Evolutionary conservation across 2,797 vertebrate genomes (phyloP), one percentile per base, ranked within the genome.

Genomic region (Perodicticus potto): DNA sequence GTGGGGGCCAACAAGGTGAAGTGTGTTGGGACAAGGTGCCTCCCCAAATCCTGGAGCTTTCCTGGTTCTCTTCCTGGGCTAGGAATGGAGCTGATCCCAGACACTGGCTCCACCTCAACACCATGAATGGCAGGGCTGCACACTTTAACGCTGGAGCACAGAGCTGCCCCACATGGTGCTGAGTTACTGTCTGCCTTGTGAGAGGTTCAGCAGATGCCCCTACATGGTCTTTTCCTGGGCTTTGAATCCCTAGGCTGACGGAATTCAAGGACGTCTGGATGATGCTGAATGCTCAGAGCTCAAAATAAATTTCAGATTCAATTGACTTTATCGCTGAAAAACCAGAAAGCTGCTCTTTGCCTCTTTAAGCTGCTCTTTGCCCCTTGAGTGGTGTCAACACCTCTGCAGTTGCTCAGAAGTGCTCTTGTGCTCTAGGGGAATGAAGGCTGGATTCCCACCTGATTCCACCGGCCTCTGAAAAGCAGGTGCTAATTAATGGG

Each of bases 401-500:
- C 20, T 25, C 34, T 29, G 63, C 55, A 76, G 49, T 25, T 55
- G 11, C 73, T 59, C 2, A 11, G 91, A 77, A 32, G 72, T 14
- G 2, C 72, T n/a, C 22, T 0, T 53, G 53, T 22, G 32, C 7
- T 93, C 95, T 37, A 1, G n/a, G 43, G 72, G 91, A 70, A 17
- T 82, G 86, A 97, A n/a, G 27, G 78, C 7, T 29, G 87, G 91
- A 93, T 89, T 67, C 92, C 57, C 12, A 40, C 72, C 8, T 14
- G 49, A 87, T n/a, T 88, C 81, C 96, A 59, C 3, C 74, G 77
- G 88, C 5, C 93, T 92, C 69, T 74, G 86, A 61, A 84, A 82
- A 94, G 78, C 34, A 95, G 86, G 89, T 84, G 7, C 82, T 61
- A 78, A 85, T 37, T 61, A 78, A 85, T 37, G 96, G 82, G 96